Evolutionary conservation across 2,113 vertebrate genomes (phyloP), one percentile per base, ranked within the genome.

Genomic region (Coptodon rendalli): DNA sequence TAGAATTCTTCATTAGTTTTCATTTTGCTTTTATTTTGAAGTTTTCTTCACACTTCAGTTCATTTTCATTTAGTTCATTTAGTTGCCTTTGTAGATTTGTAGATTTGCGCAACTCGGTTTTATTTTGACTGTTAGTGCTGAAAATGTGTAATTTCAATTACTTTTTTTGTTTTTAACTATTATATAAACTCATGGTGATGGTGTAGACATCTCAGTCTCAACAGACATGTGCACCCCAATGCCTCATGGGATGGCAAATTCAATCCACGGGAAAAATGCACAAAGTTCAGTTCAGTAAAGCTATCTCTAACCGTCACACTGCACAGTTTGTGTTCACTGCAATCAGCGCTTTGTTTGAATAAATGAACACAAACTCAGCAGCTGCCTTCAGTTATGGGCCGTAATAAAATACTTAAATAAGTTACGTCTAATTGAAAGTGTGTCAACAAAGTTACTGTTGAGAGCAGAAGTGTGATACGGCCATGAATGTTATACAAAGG

Each of bases 101-200:
- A 22, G 19, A 40, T 22, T 68, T 40, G 61, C 2, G 1, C 31
- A 66, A 7, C 17, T 1, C 4, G 0, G 6, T 68, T 68, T 68
- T 38, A 22, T 40, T 68, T 68, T 40, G 6, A 68, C 19, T 40
- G 63, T 68, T 68, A 40, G n/a, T 14, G 36, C 63, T 40, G 0
- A 40, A 68, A 68, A 68, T 24, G 61, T 66, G 19, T 66, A 13
- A 66, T 66, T 66, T 66, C 61, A 66, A 19, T 66, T n/a, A n/a
- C 3, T 0, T 8, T 8, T 63, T 38, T 66, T n/a, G 61, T 66
- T 66, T 66, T n/a, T n/a, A 66, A 66, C 19, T 66, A 13, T 38
- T 66, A 19, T 38, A n/a, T n/a, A 66, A 3, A 66, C 0, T 38
- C 6, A n/a, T 38, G 31, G 10, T 66, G 61, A 6, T 36, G 34